Base-by-base conservation (phyloP, 64 coral and sea anemone species). In the Cladopsammia gracilis region DNA sequence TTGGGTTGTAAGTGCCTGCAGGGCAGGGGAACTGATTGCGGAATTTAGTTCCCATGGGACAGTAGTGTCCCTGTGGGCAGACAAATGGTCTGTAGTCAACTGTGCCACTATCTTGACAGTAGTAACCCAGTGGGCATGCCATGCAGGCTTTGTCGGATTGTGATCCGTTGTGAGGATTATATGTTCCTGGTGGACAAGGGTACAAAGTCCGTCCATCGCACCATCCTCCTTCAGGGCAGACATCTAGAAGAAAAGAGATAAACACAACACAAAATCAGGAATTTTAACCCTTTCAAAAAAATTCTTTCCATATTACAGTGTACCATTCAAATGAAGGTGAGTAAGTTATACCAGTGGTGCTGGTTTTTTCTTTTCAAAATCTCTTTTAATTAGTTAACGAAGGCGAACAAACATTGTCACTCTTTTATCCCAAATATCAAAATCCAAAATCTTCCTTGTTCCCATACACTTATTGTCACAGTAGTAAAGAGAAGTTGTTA, bases 31-130 rank as follows among this genome's bases (percentile, higher is more conserved):
- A 99, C 25, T 96, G 90, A 18, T 90, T 58, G 13, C 83, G 90
- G 44, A 89, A 96, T 81, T 96, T 99, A 5, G 98, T 99, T 11
- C 91, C 94, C 12, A 80, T 48, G 0, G 98, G 98, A 59, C 98
- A 99, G 75, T 99, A 99, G 78, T 99, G 83, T 5, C 98, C 98
- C 16, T 50, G 76, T 65, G 98, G 94, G 69, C 98, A 99, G 16
- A 81, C 57, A 54, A 34, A 91, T 6, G 77, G 43, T 54, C 56
- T 78, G 51, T 94, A 99, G 34, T 87, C 77, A 46, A 92, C 80
- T 45, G 93, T 85, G 12, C 94, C 94, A 44, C 91, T 96, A 45
- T 99, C 62, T 43, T 88, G 82, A 79, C 98, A 99, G 77, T 79
- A 99, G 48, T 99, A 96, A 45, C 98, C 98, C 58, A 92, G 76